These are phyloP conservation scores for Pristionchus arcanus DNA, from an alignment of 2,888 invertebrate species.

Conservation along the genomic window DNA sequence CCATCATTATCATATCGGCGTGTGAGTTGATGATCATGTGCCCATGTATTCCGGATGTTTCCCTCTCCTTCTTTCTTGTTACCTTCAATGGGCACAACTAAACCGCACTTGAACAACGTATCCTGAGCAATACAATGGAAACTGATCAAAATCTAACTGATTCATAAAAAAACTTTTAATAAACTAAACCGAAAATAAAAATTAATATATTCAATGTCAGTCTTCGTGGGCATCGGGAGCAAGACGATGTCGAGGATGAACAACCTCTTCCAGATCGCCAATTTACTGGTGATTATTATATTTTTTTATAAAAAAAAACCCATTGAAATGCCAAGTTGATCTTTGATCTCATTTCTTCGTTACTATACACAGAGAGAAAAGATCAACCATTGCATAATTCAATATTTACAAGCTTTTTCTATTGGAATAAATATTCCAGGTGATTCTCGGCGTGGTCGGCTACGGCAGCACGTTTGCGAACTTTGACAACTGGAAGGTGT, in stretches of 20 bases:
- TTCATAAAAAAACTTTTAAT: too few species aligned
- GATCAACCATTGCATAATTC: not conserved
- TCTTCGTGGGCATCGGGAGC: conserved; percentile 50
- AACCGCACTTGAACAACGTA: too few species aligned
- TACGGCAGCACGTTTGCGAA: conserved; percentile 56
- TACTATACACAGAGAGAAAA: not conserved
- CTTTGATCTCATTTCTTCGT: too few species aligned
- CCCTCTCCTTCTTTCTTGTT: too few species aligned
- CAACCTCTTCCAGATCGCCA: conserved; percentile 48
- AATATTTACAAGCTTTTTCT: too few species aligned
- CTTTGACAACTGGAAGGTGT: conserved; percentile 56
- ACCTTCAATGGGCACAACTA: not conserved
- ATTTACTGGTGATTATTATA: conserved; percentile 50
- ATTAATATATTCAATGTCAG: not conserved
- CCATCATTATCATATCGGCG: conserved; percentile 18
- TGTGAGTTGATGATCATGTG: not conserved
- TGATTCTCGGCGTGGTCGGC: conserved; percentile 56
- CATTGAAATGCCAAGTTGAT: not conserved
- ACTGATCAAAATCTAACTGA: too few species aligned
- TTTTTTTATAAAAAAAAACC: not conserved
- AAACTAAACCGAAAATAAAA: too few species aligned
- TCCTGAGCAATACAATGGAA: too few species aligned
- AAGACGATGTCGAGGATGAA: conserved; percentile 44
- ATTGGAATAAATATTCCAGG: too few species aligned
- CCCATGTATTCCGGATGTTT: not conserved